phyloP scores from a whole-genome alignment of 2,888 invertebrate genomes.

The Gymnoscelis rufifasciata region DNA sequence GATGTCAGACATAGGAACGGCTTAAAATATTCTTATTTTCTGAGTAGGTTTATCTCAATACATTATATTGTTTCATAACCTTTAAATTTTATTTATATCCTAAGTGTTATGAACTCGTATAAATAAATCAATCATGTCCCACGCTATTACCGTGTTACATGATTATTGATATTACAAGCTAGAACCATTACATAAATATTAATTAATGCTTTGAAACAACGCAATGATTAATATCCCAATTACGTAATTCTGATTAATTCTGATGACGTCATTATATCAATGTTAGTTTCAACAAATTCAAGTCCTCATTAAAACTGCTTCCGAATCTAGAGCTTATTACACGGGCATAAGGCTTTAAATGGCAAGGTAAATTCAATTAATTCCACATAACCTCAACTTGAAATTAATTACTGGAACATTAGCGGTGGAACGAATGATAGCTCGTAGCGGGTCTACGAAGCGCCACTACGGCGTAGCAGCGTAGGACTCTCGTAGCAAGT shows the following conservation, averaged over 20 bases:
- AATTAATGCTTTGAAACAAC: not conserved
- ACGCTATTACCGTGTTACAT: too few species aligned
- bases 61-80: too few species aligned
- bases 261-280: constrained; percentile 8
- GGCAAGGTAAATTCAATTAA: constrained; percentile 10
- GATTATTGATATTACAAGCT: not conserved
- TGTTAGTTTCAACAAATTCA: constrained; percentile 12
- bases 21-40: too few species aligned
- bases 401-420: constrained; percentile 16
- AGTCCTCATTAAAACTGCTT: constrained; percentile 14
- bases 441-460: constrained; percentile 23
- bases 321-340: constrained; percentile 8
- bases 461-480: constrained; percentile 31
- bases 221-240: not conserved
- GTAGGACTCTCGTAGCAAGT: constrained; percentile 32
- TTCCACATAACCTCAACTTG: constrained; percentile 11
- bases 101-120: too few species aligned
- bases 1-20: too few species aligned
- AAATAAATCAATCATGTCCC: not conserved
- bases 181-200: not conserved
- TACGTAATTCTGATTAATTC: constrained; percentile 5
- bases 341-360: constrained; percentile 8
- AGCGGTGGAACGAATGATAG: constrained; percentile 20
- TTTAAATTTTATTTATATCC: too few species aligned
- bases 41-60: too few species aligned